Percentiles rank a stretch among this genome's conserved stretches.
Conservation (phyloP, 2,888 invertebrate species). For the Eurois occulta region DNA sequence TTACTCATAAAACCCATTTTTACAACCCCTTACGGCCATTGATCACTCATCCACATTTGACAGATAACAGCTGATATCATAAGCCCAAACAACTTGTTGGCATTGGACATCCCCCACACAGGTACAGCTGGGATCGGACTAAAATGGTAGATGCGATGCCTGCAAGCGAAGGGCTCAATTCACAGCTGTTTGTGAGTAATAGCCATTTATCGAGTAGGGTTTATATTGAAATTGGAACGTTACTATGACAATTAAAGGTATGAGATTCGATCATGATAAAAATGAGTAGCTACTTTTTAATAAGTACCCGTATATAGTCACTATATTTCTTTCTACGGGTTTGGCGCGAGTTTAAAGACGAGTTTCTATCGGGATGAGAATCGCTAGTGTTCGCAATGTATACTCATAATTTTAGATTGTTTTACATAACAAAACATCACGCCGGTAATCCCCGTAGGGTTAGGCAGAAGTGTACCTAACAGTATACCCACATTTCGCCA, state of each 20-base stretch:
- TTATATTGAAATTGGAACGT: slow-evolving; percentile 12
- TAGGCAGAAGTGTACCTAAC: too few species aligned
- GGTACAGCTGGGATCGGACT: slow-evolving; percentile 41
- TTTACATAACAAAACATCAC: too few species aligned
- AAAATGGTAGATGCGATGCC: slow-evolving; percentile 39
- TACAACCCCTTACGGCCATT: slow-evolving; percentile 5
- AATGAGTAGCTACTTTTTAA: not conserved
- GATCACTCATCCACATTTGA: slow-evolving; percentile 26
- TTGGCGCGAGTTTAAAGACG: not conserved
- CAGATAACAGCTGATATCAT: slow-evolving; percentile 40
- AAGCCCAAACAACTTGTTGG: slow-evolving; percentile 55
- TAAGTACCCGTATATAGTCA: not conserved
- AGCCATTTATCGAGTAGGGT: slow-evolving; percentile 36
- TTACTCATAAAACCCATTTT: not conserved
- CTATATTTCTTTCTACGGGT: not conserved
- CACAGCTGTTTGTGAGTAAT: slow-evolving; percentile 51
- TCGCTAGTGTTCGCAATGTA: too few species aligned
- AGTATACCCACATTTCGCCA: too few species aligned
- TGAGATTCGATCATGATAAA: not conserved
- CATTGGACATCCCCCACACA: slow-evolving; percentile 32
- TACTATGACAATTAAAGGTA: slow-evolving; percentile 3
- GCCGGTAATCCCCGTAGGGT: too few species aligned
- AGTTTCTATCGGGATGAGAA: too few species aligned
- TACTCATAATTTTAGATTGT: too few species aligned
- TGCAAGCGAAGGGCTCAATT: slow-evolving; percentile 44